Percentiles rank a stretch among this genome's conserved stretches.
These are phyloP conservation scores for Nylanderia fulva DNA, from an alignment of 1,140 invertebrate genomes.

Conservation along the genomic window DNA sequence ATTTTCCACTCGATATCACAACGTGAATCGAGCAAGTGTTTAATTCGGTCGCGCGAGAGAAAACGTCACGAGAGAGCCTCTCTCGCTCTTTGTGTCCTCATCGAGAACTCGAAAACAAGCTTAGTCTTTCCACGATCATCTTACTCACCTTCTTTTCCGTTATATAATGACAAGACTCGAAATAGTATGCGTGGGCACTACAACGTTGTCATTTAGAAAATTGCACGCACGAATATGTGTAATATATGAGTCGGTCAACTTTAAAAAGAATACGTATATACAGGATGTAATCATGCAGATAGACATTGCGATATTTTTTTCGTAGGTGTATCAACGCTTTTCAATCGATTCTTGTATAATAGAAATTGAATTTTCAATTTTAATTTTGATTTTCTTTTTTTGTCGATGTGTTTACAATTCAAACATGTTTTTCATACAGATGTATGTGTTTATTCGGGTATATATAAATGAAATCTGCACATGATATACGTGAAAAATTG, in stretches of 20 bases:
- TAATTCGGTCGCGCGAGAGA: conserved; percentile 1
- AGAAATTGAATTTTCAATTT: conserved; percentile 7
- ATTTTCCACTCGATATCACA: conserved; percentile 23
- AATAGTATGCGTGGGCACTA: conserved; percentile 79
- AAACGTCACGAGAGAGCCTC: not conserved
- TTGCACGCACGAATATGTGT: not conserved
- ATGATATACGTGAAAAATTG: not conserved
- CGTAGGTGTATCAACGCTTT: not conserved
- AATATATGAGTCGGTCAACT: conserved; percentile 1
- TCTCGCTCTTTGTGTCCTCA: not conserved
- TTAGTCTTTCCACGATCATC: conserved; percentile 39
- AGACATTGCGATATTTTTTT: not conserved
- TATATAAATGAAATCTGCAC: conserved; percentile 36
- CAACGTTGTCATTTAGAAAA: conserved; percentile 54
- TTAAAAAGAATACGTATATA: not conserved
- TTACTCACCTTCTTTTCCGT: conserved; percentile 48
- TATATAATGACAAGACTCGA: conserved; percentile 74
- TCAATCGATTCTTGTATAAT: not conserved
- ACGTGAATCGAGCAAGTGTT: not conserved
- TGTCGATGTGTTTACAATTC: not conserved
- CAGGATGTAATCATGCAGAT: not conserved
- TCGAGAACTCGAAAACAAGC: conserved; percentile 30
- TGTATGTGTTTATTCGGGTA: not conserved
- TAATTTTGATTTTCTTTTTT: not conserved
- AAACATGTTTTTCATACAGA: not conserved